These are phyloP conservation scores for Melinaea menophilus DNA, from an alignment of 2,888 invertebrate species.

Conservation along the genomic window DNA sequence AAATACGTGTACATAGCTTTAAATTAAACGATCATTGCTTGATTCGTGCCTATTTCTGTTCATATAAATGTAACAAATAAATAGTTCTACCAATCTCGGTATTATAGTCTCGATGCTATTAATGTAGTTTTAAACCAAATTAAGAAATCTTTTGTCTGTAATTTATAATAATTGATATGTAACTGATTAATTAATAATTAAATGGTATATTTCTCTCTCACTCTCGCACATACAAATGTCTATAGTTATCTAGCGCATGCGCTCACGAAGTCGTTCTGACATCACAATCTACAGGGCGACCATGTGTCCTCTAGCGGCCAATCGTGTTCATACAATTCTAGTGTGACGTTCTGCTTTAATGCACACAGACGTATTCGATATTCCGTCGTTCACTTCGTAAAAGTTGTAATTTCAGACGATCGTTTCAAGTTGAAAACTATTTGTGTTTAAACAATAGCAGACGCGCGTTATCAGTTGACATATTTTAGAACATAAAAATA, in stretches of 20 bases:
- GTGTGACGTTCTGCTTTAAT: constrained; percentile 52
- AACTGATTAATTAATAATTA: no score
- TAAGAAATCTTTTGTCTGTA: not conserved
- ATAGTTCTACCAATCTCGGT: no score
- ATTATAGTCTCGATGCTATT: no score
- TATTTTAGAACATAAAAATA: constrained; percentile 27
- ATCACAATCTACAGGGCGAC: constrained; percentile 21
- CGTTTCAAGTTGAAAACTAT: constrained; percentile 24
- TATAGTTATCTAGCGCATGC: constrained; percentile 1
- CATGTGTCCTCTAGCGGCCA: constrained; percentile 54
- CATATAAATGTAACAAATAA: no score
- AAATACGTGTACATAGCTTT: not conserved
- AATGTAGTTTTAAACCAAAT: no score
- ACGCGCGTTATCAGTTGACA: constrained; percentile 28
- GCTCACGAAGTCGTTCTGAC: not conserved
- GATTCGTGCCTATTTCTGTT: no score
- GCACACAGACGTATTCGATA: constrained; percentile 48
- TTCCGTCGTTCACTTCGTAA: constrained; percentile 50
- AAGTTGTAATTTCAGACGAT: constrained; percentile 41
- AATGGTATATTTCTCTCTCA: constrained; percentile 28
- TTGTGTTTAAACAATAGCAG: constrained; percentile 18
- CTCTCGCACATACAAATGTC: constrained; percentile 43
- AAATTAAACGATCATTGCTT: no score
- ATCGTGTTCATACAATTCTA: constrained; percentile 49
- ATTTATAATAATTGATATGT: constrained; percentile 6